A percentile compares a stretch with the other conserved stretches of the same genome.
phyloP scores from a whole-genome alignment of 64 coral and sea anemone genomes.

The Porites lutea region DNA sequence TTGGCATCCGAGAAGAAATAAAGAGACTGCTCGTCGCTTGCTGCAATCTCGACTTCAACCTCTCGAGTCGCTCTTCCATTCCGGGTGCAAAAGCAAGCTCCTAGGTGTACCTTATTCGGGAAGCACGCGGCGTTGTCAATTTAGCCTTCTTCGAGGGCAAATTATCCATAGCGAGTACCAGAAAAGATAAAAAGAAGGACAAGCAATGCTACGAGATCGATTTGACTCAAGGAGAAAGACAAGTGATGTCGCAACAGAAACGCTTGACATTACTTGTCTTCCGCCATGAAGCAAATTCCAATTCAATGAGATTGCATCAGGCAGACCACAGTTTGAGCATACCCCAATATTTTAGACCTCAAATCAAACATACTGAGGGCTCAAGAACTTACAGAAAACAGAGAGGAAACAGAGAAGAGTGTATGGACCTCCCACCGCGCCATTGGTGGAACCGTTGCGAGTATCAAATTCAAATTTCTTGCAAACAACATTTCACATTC shows the following conservation, averaged over 20 bases:
- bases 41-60: constrained; percentile 10
- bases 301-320: no score
- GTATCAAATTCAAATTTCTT: not conserved
- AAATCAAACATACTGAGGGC: not conserved
- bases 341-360: no score
- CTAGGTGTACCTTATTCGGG: not conserved
- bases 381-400: not conserved
- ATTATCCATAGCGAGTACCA: no score
- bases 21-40: not conserved
- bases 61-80: constrained; percentile 45
- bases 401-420: no score
- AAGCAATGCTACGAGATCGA: not conserved
- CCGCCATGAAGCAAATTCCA: not conserved
- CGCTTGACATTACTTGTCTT: not conserved
- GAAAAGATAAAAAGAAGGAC: no score
- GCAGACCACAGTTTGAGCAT: no score
- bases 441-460: not conserved
- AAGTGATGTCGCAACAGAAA: not conserved
- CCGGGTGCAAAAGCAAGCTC: constrained; percentile 18
- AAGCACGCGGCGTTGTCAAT: not conserved
- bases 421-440: no score
- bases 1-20: not conserved
- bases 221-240: not conserved
- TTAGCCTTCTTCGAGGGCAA: not conserved
- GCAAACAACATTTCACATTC: not conserved